phyloP scores from a whole-genome alignment of 2,113 vertebrate species.

The Phylloscopus trochiloides region DNA sequence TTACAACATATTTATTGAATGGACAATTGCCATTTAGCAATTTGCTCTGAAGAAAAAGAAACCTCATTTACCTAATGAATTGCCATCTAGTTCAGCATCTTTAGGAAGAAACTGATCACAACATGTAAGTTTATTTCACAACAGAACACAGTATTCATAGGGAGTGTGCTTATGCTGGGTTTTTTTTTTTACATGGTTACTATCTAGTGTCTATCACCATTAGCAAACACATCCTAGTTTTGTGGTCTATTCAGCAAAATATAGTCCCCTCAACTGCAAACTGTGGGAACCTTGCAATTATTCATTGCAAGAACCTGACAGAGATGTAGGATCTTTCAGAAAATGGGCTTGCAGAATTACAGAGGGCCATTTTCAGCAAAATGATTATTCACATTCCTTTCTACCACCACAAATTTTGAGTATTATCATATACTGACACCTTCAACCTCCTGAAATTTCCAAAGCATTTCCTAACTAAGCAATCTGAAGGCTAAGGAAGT shows the following conservation, averaged over 20 bases:
- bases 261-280: background rate
- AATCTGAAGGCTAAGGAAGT: background rate
- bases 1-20: conserved; percentile 26
- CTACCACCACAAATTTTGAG: background rate
- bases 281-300: background rate
- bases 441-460: background rate
- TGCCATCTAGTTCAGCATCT: background rate
- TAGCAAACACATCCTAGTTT: background rate
- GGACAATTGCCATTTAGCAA: conserved; percentile 39
- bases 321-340: background rate
- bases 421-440: background rate
- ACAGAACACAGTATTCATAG: background rate
- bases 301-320: background rate
- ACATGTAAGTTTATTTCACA: background rate
- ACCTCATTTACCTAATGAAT: conserved; percentile 29
- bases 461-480: background rate
- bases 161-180: background rate
- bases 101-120: conserved; percentile 6
- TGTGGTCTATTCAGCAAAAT: background rate
- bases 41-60: background rate
- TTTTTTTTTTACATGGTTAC: background rate
- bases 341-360: background rate
- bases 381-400: accelerated
- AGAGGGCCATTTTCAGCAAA: background rate
- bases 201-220: background rate